Evolutionary conservation across 1,140 invertebrate species (phyloP).

Genomic region (Drosophila bifasciata): DNA sequence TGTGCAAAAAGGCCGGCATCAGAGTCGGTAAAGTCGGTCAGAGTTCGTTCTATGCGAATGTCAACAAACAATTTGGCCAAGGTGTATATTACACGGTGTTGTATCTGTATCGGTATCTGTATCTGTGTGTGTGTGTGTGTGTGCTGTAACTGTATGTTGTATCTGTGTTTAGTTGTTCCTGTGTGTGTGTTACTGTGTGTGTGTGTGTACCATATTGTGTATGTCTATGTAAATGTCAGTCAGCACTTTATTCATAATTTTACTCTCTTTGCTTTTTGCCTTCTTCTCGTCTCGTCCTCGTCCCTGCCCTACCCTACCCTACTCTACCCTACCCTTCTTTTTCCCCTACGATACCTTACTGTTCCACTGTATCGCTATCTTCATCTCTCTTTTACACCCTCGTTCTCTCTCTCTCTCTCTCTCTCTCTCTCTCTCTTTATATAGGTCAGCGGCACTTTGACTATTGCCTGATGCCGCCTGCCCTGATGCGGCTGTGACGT

Average conservation of each 20-base stretch:
- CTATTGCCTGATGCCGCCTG: slow-evolving; percentile 3
- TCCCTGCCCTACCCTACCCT: not conserved
- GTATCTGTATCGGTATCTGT: too few relatives aligned
- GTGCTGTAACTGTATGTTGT: too few relatives aligned
- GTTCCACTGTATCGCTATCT: not conserved
- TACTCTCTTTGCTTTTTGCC: not conserved
- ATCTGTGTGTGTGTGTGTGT: not conserved
- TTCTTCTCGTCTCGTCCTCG: not conserved
- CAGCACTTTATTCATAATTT: slow-evolving; percentile 24
- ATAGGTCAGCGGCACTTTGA: slow-evolving; percentile 74
- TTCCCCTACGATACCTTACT: too few relatives aligned
- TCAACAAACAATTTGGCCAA: slow-evolving; percentile 40
- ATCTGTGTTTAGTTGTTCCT: too few relatives aligned
- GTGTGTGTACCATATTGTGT: slow-evolving; percentile 10
- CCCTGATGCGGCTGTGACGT: slow-evolving; percentile 62
- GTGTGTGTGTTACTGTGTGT: not conserved
- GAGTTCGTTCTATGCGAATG: slow-evolving; percentile 16
- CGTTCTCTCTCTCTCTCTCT: not conserved
- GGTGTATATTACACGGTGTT: slow-evolving; percentile 18
- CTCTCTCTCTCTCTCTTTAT: slow-evolving; percentile 39
- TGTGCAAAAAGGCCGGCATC: not conserved
- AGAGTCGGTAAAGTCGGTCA: slow-evolving; percentile 1
- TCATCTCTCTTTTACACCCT: not conserved
- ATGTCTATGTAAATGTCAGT: slow-evolving; percentile 39
- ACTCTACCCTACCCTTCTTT: not conserved